Evolutionary conservation across 2,797 vertebrate genomes (phyloP).

Genomic region (Paedocypris micromegethes): DNA sequence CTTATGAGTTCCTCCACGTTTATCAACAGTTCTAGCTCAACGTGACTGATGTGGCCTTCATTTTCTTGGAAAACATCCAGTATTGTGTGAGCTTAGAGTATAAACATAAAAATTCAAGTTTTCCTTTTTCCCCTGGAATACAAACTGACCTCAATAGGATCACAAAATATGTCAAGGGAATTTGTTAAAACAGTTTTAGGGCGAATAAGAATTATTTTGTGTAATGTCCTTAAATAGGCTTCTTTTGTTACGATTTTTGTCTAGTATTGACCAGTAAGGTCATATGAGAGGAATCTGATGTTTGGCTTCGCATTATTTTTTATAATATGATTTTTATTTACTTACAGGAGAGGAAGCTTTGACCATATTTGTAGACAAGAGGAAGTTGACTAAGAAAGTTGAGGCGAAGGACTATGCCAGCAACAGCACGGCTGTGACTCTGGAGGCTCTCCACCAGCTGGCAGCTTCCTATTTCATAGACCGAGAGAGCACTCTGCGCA

Average conservation of each 20-base stretch:
- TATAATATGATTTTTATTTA: background rate
- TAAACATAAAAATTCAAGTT: slow-evolving; percentile 56
- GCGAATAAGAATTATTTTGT: too few species aligned
- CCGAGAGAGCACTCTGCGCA: slow-evolving; percentile 87
- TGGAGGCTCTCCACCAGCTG: slow-evolving; percentile 91
- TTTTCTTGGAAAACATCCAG: slow-evolving; percentile 55
- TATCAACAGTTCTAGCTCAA: slow-evolving; percentile 48
- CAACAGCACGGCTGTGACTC: slow-evolving; percentile 80
- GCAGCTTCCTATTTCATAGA: slow-evolving; percentile 97
- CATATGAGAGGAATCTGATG: too few species aligned
- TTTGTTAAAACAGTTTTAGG: too few species aligned
- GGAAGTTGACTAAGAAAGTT: slow-evolving; percentile 85
- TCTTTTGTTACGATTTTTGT: too few species aligned
- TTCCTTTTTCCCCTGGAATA: slow-evolving; percentile 54
- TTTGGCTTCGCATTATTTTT: too few species aligned
- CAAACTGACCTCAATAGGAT: slow-evolving; percentile 56
- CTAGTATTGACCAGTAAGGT: too few species aligned
- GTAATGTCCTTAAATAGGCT: too few species aligned
- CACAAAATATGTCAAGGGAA: slow-evolving; percentile 48
- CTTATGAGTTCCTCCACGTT: slow-evolving; percentile 55
- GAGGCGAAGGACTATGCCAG: slow-evolving; percentile 77
- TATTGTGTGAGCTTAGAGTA: slow-evolving; percentile 54
- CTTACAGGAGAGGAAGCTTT: slow-evolving; percentile 90
- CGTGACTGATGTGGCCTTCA: slow-evolving; percentile 48
- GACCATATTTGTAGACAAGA: slow-evolving; percentile 96